Evolutionary conservation across 2,797 vertebrate species (phyloP).

Genomic region (Eulemur coronatus): DNA sequence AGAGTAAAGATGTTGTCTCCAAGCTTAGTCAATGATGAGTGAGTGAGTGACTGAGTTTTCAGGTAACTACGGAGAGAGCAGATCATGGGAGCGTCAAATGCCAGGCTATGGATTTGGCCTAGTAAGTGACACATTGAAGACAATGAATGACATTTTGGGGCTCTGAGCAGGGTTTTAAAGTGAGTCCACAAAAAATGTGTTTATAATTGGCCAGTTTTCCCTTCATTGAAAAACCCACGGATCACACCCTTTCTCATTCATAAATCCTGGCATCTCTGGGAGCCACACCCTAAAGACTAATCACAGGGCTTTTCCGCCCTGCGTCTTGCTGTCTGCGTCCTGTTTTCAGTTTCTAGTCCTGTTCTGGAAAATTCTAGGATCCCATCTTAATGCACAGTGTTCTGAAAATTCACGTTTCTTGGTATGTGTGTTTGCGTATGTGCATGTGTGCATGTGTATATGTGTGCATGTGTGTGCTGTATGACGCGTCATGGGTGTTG

Average conservation of each 20-base stretch:
- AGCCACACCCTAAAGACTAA: not conserved
- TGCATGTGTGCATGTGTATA: not conserved
- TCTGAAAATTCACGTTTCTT: not conserved
- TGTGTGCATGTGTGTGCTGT: not conserved
- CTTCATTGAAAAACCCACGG: not conserved
- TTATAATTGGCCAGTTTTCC: not conserved
- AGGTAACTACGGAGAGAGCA: no score
- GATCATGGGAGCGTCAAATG: not conserved
- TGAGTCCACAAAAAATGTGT: not conserved
- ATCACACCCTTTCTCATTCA: not conserved
- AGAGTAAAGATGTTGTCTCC: not conserved
- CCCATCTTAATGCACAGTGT: not conserved
- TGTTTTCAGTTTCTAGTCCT: not conserved
- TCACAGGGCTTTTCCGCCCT: not conserved
- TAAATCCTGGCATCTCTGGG: not conserved
- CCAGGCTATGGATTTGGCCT: not conserved
- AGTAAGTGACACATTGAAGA: not conserved
- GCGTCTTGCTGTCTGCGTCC: accelerated
- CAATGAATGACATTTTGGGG: accelerated
- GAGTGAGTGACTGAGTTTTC: not conserved
- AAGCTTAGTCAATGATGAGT: not conserved
- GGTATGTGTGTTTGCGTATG: accelerated
- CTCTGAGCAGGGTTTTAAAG: not conserved
- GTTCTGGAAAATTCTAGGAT: not conserved
- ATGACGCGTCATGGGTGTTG: not conserved